Percentiles rank a stretch among this genome's conserved stretches.
phyloP scores from a whole-genome alignment of 2,888 invertebrate genomes.

The Acleris literana region DNA sequence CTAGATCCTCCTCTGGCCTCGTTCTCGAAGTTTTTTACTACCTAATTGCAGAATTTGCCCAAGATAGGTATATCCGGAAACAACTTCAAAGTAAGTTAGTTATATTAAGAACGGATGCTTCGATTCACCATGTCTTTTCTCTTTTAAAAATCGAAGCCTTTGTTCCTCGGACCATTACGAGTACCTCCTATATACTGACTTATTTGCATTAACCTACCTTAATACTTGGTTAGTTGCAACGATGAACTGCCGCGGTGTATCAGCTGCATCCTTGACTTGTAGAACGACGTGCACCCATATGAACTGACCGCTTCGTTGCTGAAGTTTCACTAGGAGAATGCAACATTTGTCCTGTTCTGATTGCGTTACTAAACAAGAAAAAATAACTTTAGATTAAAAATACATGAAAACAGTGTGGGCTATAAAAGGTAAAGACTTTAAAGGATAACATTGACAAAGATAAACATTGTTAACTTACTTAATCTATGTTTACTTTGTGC shows the following conservation, averaged over 20 bases:
- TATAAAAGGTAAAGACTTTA: not conserved
- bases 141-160: too few relatives aligned
- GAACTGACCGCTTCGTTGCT: slow-evolving; percentile 93
- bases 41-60: too few relatives aligned
- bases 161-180: too few relatives aligned
- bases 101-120: too few relatives aligned
- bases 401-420: not conserved
- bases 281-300: slow-evolving; percentile 98
- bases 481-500: slow-evolving; percentile 98
- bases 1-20: too few relatives aligned
- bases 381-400: not conserved
- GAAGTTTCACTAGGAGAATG: slow-evolving; percentile 95
- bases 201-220: slow-evolving; percentile 81
- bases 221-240: slow-evolving; percentile 98
- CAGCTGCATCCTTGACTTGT: slow-evolving; percentile 95
- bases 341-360: slow-evolving; percentile 99
- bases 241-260: slow-evolving; percentile 95
- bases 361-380: slow-evolving; percentile 91
- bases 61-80: too few relatives aligned
- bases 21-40: too few relatives aligned
- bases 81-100: too few relatives aligned
- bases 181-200: too few relatives aligned
- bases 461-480: slow-evolving; percentile 87
- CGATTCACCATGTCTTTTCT: too few relatives aligned
- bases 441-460: not conserved